Percentiles rank a stretch among this genome's conserved stretches.
Conservation (phyloP, 2,888 invertebrate species). For the Cheiracanthium punctorium region DNA sequence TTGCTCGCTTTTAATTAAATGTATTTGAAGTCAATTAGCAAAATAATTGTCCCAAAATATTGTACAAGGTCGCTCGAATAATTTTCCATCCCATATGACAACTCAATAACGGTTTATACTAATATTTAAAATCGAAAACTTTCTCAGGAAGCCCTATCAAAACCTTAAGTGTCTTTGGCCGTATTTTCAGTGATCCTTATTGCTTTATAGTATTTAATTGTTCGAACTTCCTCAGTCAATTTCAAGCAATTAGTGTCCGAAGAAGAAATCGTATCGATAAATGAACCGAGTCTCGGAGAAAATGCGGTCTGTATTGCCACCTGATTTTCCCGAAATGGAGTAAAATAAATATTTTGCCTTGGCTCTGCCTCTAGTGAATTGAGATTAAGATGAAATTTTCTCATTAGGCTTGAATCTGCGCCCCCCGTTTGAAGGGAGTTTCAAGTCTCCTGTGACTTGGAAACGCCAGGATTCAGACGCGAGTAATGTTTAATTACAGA, state of each 20-base stretch:
- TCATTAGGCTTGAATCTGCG: not conserved
- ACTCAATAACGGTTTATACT: too few relatives aligned
- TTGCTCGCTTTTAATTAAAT: too few relatives aligned
- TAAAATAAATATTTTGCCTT: not conserved
- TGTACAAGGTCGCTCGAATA: too few relatives aligned
- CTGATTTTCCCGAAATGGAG: not conserved
- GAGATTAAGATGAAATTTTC: constrained; percentile 15
- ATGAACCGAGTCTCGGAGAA: not conserved
- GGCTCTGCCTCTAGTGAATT: not conserved
- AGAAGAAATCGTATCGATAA: constrained; percentile 15
- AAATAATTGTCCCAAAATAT: too few relatives aligned
- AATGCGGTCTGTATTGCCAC: constrained; percentile 1
- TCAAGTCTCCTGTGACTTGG: not conserved
- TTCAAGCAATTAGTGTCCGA: constrained; percentile 8
- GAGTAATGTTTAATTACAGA: not conserved
- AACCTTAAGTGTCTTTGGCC: too few relatives aligned
- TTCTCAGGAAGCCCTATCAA: too few relatives aligned
- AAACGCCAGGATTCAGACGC: not conserved
- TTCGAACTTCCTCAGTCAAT: constrained; percentile 7
- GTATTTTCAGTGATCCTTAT: not conserved
- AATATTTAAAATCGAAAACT: too few relatives aligned
- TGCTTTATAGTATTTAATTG: not conserved
- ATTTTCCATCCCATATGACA: too few relatives aligned
- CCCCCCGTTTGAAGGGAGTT: not conserved
- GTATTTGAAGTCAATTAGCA: too few relatives aligned